phyloP scores from a whole-genome alignment of 1,140 invertebrate species.

The Papilio dardanus region DNA sequence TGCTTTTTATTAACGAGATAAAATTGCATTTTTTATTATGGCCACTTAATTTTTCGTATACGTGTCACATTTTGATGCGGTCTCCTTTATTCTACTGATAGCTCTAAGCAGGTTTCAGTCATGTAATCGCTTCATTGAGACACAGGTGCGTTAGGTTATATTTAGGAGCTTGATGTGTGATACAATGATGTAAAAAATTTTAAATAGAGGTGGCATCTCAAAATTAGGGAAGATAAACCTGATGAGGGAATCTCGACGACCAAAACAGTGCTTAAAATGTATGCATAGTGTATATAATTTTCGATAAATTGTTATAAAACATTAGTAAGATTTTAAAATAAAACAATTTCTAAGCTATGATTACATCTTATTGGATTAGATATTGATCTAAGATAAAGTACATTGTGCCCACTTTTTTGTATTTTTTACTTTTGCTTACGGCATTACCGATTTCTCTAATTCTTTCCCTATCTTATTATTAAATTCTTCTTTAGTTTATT shows the following conservation, averaged over 20 bases:
- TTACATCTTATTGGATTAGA: too few species aligned
- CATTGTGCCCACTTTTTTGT: too few species aligned
- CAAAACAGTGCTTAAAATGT: too few species aligned
- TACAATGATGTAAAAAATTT: background rate
- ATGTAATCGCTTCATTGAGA: constrained; percentile 16
- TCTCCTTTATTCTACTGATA: constrained; percentile 17
- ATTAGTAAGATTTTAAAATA: too few species aligned
- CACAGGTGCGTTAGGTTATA: constrained; percentile 18
- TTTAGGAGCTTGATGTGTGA: constrained; percentile 18
- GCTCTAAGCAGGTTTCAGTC: constrained; percentile 19
- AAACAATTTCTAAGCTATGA: too few species aligned
- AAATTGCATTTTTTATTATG: constrained; percentile 13
- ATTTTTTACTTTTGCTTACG: too few species aligned
- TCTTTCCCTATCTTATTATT: too few species aligned
- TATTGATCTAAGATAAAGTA: too few species aligned
- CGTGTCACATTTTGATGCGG: constrained; percentile 11
- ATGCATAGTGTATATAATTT: too few species aligned
- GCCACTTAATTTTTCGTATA: constrained; percentile 17
- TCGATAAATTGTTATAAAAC: too few species aligned
- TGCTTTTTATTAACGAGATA: constrained; percentile 16
- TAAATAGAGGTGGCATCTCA: background rate
- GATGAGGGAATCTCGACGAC: background rate
- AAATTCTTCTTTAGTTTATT: too few species aligned
- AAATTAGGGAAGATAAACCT: background rate
- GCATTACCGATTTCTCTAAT: too few species aligned